These are phyloP conservation scores for Hypothenemus hampei DNA, from an alignment of 1,140 invertebrate genomes.

Conservation along the genomic window DNA sequence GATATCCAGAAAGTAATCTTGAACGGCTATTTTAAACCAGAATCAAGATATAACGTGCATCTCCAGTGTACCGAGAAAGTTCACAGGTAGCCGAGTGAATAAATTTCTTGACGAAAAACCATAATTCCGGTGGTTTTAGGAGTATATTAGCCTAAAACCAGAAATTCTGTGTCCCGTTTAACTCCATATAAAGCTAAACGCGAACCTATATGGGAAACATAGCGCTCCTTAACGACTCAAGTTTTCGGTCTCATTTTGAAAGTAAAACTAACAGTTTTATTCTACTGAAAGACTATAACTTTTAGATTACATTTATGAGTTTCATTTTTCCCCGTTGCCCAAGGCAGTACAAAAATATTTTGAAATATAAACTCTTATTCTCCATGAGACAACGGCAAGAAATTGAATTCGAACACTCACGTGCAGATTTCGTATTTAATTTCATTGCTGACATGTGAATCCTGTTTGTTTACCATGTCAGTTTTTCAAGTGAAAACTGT, in stretches of 20 bases:
- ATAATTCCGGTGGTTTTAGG: conserved; percentile 8
- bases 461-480: neutral
- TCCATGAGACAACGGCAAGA: too few relatives aligned
- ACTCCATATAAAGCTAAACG: conserved; percentile 22
- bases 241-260: conserved; percentile 37
- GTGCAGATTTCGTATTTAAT: too few relatives aligned
- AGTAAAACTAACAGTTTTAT: conserved; percentile 37
- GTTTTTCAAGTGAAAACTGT: neutral
- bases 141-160: conserved; percentile 20
- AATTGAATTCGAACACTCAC: too few relatives aligned
- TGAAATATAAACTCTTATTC: too few relatives aligned
- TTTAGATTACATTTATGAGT: conserved; percentile 36
- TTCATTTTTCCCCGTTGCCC: conserved; percentile 17
- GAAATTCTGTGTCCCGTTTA: conserved; percentile 21
- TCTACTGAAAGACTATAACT: conserved; percentile 34
- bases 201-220: conserved; percentile 22
- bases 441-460: too few relatives aligned
- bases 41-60: too few relatives aligned
- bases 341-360: too few relatives aligned
- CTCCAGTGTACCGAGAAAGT: neutral
- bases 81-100: neutral
- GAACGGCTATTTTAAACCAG: too few relatives aligned
- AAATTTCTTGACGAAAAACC: conserved; percentile 1
- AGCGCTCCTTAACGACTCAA: conserved; percentile 31
- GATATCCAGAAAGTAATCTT: too few relatives aligned